phyloP scores from a whole-genome alignment of 2,113 vertebrate species.

The Nesoenas mayeri region DNA sequence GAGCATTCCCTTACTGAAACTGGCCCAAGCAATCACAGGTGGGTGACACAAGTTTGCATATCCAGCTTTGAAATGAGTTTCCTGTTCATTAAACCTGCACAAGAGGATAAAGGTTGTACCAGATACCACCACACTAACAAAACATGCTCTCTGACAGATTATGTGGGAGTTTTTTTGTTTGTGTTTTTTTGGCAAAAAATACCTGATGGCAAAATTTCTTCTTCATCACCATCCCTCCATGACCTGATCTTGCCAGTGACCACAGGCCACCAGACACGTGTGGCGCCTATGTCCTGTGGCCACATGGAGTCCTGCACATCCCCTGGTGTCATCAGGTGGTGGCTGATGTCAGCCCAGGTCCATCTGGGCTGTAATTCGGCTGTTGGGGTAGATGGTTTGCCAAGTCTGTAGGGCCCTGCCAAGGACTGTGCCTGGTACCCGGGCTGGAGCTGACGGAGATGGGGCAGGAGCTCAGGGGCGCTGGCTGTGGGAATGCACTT shows the following conservation, averaged over 20 bases:
- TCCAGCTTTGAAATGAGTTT: neutral
- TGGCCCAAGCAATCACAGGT: accelerated
- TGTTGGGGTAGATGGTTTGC: neutral
- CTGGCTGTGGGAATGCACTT: accelerated
- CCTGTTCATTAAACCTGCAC: neutral
- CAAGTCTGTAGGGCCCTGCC: accelerated
- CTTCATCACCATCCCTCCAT: neutral
- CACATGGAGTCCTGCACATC: accelerated
- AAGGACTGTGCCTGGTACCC: accelerated
- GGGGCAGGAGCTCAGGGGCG: accelerated
- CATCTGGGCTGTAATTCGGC: neutral
- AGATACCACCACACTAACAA: neutral
- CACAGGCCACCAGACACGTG: accelerated
- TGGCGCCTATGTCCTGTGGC: neutral
- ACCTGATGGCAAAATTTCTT: neutral
- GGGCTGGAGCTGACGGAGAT: neutral
- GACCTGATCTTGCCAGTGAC: neutral
- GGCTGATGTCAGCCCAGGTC: accelerated
- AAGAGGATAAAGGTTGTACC: neutral
- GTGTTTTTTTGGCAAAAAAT: neutral
- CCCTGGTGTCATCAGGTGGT: accelerated
- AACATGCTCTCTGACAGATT: neutral
- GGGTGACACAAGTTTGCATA: neutral
- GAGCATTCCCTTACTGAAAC: neutral
- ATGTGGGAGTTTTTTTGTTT: no score